These are phyloP conservation scores for Semotilus atromaculatus DNA, from an alignment of 2,797 vertebrate genomes.

Conservation along the genomic window DNA sequence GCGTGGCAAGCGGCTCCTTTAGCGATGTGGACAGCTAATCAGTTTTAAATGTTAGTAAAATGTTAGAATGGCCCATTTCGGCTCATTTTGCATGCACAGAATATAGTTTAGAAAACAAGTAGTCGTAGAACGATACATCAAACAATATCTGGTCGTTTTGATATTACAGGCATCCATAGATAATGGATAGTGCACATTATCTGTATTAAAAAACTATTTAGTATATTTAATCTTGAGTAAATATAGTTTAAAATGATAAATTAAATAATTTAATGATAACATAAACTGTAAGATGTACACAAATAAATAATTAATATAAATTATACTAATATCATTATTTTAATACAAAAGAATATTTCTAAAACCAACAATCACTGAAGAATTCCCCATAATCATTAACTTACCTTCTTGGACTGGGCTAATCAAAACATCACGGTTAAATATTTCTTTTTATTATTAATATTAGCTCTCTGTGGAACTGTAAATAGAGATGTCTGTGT, in stretches of 20 bases:
- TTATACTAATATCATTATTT: constrained; percentile 1
- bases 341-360: background rate
- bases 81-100: background rate
- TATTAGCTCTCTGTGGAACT: background rate
- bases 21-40: constrained; percentile 23
- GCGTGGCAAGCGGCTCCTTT: background rate
- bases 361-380: background rate
- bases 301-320: no score
- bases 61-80: background rate
- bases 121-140: background rate
- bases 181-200: background rate
- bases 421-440: background rate
- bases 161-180: background rate
- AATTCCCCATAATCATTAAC: background rate
- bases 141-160: background rate
- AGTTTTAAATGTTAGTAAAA: constrained; percentile 36
- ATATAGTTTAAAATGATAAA: background rate
- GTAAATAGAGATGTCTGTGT: constrained; percentile 1
- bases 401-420: background rate
- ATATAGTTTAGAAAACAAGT: background rate
- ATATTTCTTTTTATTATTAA: background rate
- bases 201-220: background rate
- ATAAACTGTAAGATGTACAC: background rate
- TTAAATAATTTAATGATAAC: background rate
- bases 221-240: background rate